Conservation (phyloP, 1,140 invertebrate species). For the Drosophila novamexicana region DNA sequence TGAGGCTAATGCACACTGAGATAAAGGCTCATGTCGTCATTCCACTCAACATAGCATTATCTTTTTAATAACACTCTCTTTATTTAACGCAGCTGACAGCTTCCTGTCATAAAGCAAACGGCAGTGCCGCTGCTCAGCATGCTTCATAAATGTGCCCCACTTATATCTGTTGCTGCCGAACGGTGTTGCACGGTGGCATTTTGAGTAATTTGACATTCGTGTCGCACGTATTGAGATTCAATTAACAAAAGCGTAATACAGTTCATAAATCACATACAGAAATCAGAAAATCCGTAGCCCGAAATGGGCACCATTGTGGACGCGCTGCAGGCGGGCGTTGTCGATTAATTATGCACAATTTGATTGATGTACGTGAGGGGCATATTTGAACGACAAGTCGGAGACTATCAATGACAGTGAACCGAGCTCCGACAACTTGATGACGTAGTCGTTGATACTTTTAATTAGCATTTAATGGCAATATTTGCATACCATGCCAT, state of each 20-base stretch:
- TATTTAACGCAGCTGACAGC: slow-evolving; percentile 55
- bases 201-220: slow-evolving; percentile 47
- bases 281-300: slow-evolving; percentile 4
- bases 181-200: slow-evolving; percentile 30
- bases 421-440: slow-evolving; percentile 35
- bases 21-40: slow-evolving; percentile 51
- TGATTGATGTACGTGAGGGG: slow-evolving; percentile 75
- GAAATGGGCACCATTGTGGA: slow-evolving; percentile 5
- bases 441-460: slow-evolving; percentile 56
- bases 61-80: slow-evolving; percentile 63
- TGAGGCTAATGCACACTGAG: slow-evolving; percentile 36
- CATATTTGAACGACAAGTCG: slow-evolving; percentile 36
- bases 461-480: slow-evolving; percentile 74
- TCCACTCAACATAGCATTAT: slow-evolving; percentile 49
- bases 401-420: neutral
- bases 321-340: slow-evolving; percentile 5
- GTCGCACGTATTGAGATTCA: slow-evolving; percentile 68
- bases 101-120: slow-evolving; percentile 71
- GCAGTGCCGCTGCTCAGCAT: slow-evolving; percentile 27
- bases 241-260: slow-evolving; percentile 54
- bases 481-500: slow-evolving; percentile 50
- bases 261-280: slow-evolving; percentile 68
- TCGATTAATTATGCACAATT: slow-evolving; percentile 79
- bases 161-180: slow-evolving; percentile 29
- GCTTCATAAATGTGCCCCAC: slow-evolving; percentile 44